phyloP scores from a whole-genome alignment of 2,113 vertebrate genomes.

The Meleagris gallopavo region DNA sequence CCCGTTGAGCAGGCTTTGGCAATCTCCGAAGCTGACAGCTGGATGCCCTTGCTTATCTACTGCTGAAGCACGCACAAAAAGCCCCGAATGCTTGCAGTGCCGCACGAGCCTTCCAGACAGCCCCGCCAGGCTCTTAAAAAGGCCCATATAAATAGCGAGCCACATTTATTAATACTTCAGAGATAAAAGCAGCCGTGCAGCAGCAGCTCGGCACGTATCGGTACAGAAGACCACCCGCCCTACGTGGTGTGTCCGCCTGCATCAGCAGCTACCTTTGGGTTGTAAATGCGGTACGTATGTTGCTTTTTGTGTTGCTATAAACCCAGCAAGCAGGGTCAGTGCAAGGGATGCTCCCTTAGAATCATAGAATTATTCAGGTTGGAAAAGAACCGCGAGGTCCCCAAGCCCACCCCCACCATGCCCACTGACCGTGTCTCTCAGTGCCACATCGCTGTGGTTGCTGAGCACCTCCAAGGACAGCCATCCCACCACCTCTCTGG shows the following conservation, averaged over 20 bases:
- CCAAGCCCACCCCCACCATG: too few species aligned
- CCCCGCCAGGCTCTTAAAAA: neutral
- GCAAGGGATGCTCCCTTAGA: too few species aligned
- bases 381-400: too few species aligned
- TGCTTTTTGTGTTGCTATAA: neutral
- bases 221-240: rapidly evolving
- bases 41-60: constrained; percentile 62
- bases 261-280: neutral
- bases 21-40: constrained; percentile 59
- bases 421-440: too few species aligned
- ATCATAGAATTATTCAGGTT: too few species aligned
- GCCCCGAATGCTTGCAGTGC: constrained; percentile 36
- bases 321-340: neutral
- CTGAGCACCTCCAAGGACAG: too few species aligned
- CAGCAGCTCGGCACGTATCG: neutral
- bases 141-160: constrained; percentile 41
- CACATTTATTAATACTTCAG: constrained; percentile 53
- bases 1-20: constrained; percentile 43
- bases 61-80: neutral
- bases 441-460: too few species aligned
- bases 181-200: neutral
- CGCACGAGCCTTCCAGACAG: constrained; percentile 21
- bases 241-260: too few species aligned
- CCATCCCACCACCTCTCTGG: too few species aligned
- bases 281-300: rapidly evolving